Base-by-base conservation (phyloP, 53 echinoderm and acorn worm species). In the Glandiceps talaboti region DNA sequence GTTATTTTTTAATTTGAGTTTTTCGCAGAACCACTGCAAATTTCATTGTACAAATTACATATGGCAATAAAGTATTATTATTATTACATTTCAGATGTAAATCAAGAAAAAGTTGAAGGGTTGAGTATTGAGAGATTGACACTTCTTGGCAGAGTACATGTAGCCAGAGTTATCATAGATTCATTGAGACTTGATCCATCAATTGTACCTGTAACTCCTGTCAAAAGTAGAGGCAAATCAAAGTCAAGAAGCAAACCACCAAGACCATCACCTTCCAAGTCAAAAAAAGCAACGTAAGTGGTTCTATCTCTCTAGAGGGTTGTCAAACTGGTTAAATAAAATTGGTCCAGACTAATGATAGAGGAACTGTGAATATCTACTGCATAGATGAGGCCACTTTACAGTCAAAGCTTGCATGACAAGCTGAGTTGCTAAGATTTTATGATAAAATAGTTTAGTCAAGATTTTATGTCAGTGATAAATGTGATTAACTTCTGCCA, bases 81-180 rank as follows among this genome's bases (percentile, higher is more conserved):
- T n/a, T n/a, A n/a, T n/a, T 25, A 28, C 64, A 45, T 45, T 45
- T 45, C 64, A 45, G 64, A 45, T 45, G 64, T 12, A 6, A 20
- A 45, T 45, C 6, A 45, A 12, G 64, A 20, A 6, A 45, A 81
- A 0, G 86, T 86, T 77, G 86, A 86, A 73, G 99, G 99, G 14
- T 83, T 97, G 82, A 97, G 99, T 74, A 88, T 97, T 0, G 85
- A 97, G 76, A 85, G 99, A 30, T 80, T 97, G 73, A 97, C 99
- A 1, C 83, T 97, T 14, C 84, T 97, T 1, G 99, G 99, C 20
- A 84, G 93, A 30, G 86, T 97, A 74, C 93, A 97, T 77, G 85
- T 93, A 27, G 99, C 99, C 26, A 87, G 93, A 83, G 99, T 97
- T 10, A 86, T 79, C 74, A 76, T 97, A 14, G 88, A 93, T 74